Base-by-base conservation (phyloP, 64 coral and sea anemone species). In the Porites lutea region DNA sequence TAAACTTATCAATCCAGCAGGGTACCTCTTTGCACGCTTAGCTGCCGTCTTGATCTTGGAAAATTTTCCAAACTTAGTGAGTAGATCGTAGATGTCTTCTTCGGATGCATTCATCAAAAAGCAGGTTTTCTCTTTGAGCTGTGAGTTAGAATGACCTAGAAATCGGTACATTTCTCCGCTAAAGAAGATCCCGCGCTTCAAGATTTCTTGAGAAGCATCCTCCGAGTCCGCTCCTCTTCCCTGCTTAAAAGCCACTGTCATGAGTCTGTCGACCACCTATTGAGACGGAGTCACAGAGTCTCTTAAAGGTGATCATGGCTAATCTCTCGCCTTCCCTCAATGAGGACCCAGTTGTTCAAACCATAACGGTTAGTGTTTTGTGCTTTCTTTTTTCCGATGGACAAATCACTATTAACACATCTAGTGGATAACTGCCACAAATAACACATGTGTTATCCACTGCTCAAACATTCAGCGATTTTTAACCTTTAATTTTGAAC, bases 131-230 rank as follows among this genome's bases (percentile, higher is more conserved):
- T 97, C 92, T 65, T 97, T 97, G 6, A 97, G 83, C 72, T 97
- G 95, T 22, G 88, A 91, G 80, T 97, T 97, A 4, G 95, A 97
- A 65, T 97, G 95, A 22, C 95, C 92, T 14, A 97, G 86, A 48
- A 94, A 97, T 47, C 78, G 59, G 65, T 91, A 97, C 44, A 94
- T 69, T 18, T 47, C 47, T 14, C 95, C 95, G 22, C 95, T 94
- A 22, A 93, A 97, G 13, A 21, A 27, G 3, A 97, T 65, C 1
- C 95, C 95, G 48, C 95, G 60, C 45, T 77, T 81, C 83, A 97
- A 83, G 46, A 97, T 82, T 5, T 82, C 48, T 53, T 88, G 77
- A n/a, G 93, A 54, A 55, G 16, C 46, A 53, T 83, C 78, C 10
- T 68, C 62, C 9, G 22, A 55, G 52, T 77, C 74, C 16, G 20